Evolutionary conservation across 2,797 vertebrate species (phyloP), one percentile per base, ranked within the genome.

Genomic region (Somateria mollissima): DNA sequence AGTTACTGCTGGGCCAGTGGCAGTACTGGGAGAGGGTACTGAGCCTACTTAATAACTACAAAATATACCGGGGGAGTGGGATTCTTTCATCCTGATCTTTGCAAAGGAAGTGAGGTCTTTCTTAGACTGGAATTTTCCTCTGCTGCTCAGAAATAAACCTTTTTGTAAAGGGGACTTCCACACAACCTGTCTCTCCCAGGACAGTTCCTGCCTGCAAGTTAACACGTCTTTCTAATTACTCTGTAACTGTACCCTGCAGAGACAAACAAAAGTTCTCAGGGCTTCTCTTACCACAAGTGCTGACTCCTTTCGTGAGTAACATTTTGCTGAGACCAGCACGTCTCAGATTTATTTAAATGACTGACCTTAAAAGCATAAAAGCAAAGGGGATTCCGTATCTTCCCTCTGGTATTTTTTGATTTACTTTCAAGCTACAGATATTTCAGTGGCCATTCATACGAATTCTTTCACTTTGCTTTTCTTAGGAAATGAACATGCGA

Each of bases 221-320:
- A 69, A 22, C 1, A 3, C 34, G 54, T 56, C 66, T 54, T 79
- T 87, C 69, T 70, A 19, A 81, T 78, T 74, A 39, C 13, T 47
- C 25, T 37, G 2, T 8, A 74, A 34, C 32, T 62, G 13, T 49
- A 64, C 60, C 15, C 32, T 58, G 22, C 39, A 85, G 25, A 87
- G 41, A 61, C 92, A 78, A 87, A 4, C 7, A 47, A 36, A 70
- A 20, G 27, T 34, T 81, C 56, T 69, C 1, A 0, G 37, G 49
- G 57, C 36, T 92, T 39, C 58, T 77, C 61, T 72, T 60, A 37
- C 15, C 2, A 1, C 69, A 66, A 3, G 12, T 43, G 17, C 43
- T 56, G 39, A 76, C 94, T 94, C 94, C 32, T 92, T 84, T 62
- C 16, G 28, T 45, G n/a, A 93, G n/a, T 84, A 87, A 58, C 6